Conservation (phyloP, 2,113 vertebrate genomes). For the Bagarius yarrelli region DNA sequence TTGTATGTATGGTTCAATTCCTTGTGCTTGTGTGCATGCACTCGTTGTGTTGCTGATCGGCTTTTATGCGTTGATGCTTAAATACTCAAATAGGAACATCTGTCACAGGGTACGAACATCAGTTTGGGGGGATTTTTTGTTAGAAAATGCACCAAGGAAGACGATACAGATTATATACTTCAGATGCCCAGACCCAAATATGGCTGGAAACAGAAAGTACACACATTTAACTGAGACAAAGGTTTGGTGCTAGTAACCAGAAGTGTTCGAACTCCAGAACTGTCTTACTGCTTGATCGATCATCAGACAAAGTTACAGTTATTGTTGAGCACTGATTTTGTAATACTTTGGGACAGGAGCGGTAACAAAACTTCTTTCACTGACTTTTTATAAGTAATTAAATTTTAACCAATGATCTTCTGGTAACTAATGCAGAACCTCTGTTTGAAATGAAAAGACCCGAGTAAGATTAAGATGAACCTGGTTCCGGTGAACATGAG, state of each 20-base stretch:
- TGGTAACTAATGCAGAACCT: not conserved
- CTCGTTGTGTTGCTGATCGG: slow-evolving; percentile 34
- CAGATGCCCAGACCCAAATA: not conserved
- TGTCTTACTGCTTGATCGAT: too few relatives aligned
- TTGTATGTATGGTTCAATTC: slow-evolving; percentile 17
- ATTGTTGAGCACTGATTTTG: too few relatives aligned
- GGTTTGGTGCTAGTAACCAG: too few relatives aligned
- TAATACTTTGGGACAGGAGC: too few relatives aligned
- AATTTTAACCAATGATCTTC: not conserved
- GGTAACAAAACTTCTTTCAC: too few relatives aligned
- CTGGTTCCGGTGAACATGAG: not conserved
- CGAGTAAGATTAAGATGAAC: not conserved
- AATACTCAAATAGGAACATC: not conserved
- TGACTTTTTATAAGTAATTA: too few relatives aligned
- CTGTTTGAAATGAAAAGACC: not conserved
- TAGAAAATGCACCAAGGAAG: not conserved
- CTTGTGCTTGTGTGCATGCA: slow-evolving; percentile 79
- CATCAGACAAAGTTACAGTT: too few relatives aligned
- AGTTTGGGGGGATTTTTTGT: not conserved
- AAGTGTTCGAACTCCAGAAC: too few relatives aligned
- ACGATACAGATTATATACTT: not conserved
- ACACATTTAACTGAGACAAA: not conserved
- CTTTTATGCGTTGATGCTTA: not conserved
- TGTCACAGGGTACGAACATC: not conserved
- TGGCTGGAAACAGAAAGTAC: not conserved